Conservation (phyloP, 2,797 vertebrate genomes). For the Macrochelys suwanniensis region DNA sequence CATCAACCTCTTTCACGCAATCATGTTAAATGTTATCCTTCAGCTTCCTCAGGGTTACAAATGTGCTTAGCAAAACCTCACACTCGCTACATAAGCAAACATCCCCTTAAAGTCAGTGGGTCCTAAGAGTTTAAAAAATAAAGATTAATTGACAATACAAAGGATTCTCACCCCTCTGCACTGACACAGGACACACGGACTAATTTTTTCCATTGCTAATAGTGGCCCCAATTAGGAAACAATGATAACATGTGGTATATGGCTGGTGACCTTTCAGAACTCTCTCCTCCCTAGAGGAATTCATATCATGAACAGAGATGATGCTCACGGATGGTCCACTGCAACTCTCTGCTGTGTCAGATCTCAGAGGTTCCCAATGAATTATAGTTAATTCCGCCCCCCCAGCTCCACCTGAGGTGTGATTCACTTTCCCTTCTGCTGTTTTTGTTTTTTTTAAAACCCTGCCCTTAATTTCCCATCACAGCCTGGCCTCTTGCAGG, state of each 20-base stretch:
- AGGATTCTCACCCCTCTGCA: not conserved
- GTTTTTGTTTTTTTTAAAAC: not conserved
- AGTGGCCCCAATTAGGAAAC: conserved; percentile 60
- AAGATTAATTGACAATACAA: conserved; percentile 14
- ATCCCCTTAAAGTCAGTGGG: not conserved
- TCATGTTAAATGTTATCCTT: not conserved
- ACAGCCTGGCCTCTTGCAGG: too few relatives aligned
- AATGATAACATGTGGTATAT: conserved; percentile 14
- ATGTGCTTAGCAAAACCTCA: conserved; percentile 21
- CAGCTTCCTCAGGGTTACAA: not conserved
- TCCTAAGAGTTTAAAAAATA: not conserved
- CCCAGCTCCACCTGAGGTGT: too few relatives aligned
- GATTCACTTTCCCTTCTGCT: not conserved
- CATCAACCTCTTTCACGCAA: not conserved
- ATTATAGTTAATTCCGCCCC: not conserved
- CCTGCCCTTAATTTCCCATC: not conserved
- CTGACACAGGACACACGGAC: not conserved
- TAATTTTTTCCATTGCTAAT: conserved; percentile 52
- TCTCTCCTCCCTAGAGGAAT: conserved; percentile 46
- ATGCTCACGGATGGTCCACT: conserved; percentile 5
- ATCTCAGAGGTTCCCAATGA: not conserved
- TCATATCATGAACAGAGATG: not conserved
- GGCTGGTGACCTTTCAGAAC: conserved; percentile 5
- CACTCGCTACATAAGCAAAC: conserved; percentile 44
- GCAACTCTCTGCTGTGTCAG: conserved; percentile 5